Evolutionary conservation across 1,140 invertebrate species (phyloP).

Genomic region (Drosophila ficusphila): DNA sequence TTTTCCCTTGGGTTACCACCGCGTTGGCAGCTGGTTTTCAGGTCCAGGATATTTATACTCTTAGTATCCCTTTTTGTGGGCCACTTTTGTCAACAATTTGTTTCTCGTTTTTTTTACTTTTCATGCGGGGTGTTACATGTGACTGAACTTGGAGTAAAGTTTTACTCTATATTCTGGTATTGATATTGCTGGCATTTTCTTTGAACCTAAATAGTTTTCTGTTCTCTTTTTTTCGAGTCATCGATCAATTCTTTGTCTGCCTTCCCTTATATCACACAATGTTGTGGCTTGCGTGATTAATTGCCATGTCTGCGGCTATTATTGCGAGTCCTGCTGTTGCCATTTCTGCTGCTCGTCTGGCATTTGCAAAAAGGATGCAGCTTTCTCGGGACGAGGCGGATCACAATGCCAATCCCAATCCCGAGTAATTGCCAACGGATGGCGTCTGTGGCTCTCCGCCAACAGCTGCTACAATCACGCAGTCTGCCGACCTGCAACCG

Average conservation of each 20-base stretch:
- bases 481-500: conserved; percentile 10
- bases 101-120: not conserved
- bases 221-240: not conserved
- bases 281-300: conserved; percentile 62
- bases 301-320: conserved; percentile 23
- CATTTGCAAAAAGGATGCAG: conserved; percentile 41
- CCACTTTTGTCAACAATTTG: conserved; percentile 43
- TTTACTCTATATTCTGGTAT: too few species aligned
- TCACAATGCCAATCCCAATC: conserved; percentile 39
- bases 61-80: conserved; percentile 20
- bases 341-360: conserved; percentile 12
- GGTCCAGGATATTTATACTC: conserved; percentile 19
- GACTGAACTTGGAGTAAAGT: not conserved
- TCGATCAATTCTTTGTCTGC: not conserved
- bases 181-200: not conserved
- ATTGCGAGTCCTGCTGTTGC: conserved; percentile 38
- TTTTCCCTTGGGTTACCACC: conserved; percentile 2
- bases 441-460: conserved; percentile 34
- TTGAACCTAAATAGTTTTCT: not conserved
- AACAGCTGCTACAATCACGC: conserved; percentile 46
- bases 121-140: not conserved
- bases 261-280: conserved; percentile 1
- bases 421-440: conserved; percentile 53
- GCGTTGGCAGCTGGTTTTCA: conserved; percentile 45
- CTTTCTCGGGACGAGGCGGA: conserved; percentile 43